Conservation (phyloP, 2,888 invertebrate genomes). For the Acleris emargana region DNA sequence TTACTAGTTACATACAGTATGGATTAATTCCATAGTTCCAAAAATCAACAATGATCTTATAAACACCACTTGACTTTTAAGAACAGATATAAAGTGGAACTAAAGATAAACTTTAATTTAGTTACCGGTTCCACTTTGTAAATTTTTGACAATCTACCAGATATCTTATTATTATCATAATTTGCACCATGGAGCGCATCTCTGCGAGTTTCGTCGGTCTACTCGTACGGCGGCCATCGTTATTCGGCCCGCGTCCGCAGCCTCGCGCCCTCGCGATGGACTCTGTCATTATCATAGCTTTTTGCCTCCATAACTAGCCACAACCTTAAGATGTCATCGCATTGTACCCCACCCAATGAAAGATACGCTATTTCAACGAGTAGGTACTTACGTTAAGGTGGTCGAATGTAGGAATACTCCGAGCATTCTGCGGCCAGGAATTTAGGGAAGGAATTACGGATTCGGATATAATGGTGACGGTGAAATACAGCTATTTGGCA, state of each 20-base stretch:
- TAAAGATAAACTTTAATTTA: too few relatives aligned
- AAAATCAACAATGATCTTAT: too few relatives aligned
- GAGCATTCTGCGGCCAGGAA: constrained; percentile 22
- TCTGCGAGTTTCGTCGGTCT: constrained; percentile 54
- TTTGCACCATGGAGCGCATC: constrained; percentile 25
- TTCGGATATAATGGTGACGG: constrained; percentile 13
- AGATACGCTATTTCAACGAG: constrained; percentile 32
- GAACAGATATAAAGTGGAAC: too few relatives aligned
- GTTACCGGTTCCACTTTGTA: too few relatives aligned
- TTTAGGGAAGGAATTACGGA: constrained; percentile 14
- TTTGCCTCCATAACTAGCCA: constrained; percentile 77
- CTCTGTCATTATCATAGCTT: constrained; percentile 81
- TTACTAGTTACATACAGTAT: too few relatives aligned
- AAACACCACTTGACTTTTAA: too few relatives aligned
- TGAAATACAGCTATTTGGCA: constrained; percentile 18
- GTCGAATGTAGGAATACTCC: constrained; percentile 16
- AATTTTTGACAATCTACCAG: too few relatives aligned
- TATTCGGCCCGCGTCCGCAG: constrained; percentile 70
- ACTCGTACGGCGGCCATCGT: constrained; percentile 50
- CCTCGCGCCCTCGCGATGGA: constrained; percentile 74
- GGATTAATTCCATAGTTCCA: too few relatives aligned
- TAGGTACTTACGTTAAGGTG: constrained; percentile 28
- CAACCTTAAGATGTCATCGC: constrained; percentile 59
- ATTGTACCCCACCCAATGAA: constrained; percentile 48
- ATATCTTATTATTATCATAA: too few relatives aligned